Evolutionary conservation across 2,113 vertebrate genomes (phyloP).

Genomic region (Ammodytes dubius): DNA sequence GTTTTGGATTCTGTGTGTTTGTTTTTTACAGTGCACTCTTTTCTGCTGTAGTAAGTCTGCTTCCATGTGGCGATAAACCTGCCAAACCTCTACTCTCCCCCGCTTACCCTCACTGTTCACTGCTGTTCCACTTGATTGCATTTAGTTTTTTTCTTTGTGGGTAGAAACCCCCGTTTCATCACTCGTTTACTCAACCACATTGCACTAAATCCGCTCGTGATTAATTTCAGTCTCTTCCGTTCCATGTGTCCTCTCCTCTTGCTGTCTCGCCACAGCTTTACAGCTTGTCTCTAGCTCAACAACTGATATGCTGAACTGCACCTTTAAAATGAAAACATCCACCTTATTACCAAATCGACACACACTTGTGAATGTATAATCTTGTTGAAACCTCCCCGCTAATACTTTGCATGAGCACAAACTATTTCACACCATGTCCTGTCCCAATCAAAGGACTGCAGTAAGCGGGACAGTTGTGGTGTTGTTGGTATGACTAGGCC

Average conservation of each 20-base stretch:
- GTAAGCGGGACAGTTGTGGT: constrained; percentile 13
- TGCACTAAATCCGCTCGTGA: constrained; percentile 32
- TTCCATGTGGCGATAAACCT: not conserved
- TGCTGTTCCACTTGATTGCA: not conserved
- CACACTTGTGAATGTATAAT: not conserved
- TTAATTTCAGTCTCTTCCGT: not conserved
- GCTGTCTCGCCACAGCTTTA: not conserved
- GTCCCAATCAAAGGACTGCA: not conserved
- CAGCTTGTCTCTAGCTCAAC: not conserved
- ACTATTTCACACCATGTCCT: not conserved
- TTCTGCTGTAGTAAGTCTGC: not conserved
- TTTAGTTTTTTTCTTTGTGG: not conserved
- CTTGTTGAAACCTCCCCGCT: not conserved
- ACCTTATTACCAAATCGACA: constrained; percentile 2
- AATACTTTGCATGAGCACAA: not conserved
- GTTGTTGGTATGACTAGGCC: not conserved
- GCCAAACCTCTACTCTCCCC: not conserved
- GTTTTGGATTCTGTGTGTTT: not conserved
- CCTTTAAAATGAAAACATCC: not conserved
- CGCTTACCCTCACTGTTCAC: not conserved
- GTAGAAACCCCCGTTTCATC: constrained; percentile 10
- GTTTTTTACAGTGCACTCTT: not conserved
- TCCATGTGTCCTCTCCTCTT: not conserved
- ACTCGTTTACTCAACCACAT: constrained; percentile 18
- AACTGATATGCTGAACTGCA: not conserved